These are phyloP conservation scores for Zaprionus lineosus DNA, from an alignment of 2,888 invertebrate species.

Conservation along the genomic window DNA sequence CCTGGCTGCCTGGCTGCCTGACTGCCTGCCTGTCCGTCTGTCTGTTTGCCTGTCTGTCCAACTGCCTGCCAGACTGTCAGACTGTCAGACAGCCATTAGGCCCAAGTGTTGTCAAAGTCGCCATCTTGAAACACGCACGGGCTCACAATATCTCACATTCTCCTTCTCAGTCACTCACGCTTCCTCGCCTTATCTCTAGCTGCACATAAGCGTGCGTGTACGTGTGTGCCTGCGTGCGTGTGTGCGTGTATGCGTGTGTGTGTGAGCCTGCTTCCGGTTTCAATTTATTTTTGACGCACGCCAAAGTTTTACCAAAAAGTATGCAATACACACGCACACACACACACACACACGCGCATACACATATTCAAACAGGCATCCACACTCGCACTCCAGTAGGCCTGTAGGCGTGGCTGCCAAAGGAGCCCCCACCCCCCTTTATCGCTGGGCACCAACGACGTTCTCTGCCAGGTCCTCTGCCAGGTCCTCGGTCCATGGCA, in stretches of 20 bases:
- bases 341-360: constrained; percentile 3
- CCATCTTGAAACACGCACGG: constrained; percentile 69
- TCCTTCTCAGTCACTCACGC: neutral
- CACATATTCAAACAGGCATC: neutral
- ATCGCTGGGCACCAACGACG: neutral
- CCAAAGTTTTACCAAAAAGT: constrained; percentile 71
- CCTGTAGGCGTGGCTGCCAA: constrained; percentile 14
- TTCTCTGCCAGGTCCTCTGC: constrained; percentile 1
- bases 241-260: constrained; percentile 1
- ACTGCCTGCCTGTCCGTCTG: too few species aligned
- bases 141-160: neutral
- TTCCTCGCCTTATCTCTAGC: neutral
- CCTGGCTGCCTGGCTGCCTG: constrained; percentile 55
- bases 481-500: constrained; percentile 23
- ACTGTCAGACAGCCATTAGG: constrained; percentile 64
- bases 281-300: constrained; percentile 57
- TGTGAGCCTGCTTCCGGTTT: constrained; percentile 51
- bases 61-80: constrained; percentile 36
- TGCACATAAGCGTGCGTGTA: neutral
- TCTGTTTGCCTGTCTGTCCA: too few species aligned
- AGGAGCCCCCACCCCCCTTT: constrained; percentile 5
- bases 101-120: constrained; percentile 71
- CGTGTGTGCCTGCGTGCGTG: constrained; percentile 38
- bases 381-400: neutral
- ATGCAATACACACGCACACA: constrained; percentile 40